Percentiles rank a stretch among this genome's conserved stretches.
phyloP scores from a whole-genome alignment of 2,888 invertebrate genomes.

The Orthosia gracilis region DNA sequence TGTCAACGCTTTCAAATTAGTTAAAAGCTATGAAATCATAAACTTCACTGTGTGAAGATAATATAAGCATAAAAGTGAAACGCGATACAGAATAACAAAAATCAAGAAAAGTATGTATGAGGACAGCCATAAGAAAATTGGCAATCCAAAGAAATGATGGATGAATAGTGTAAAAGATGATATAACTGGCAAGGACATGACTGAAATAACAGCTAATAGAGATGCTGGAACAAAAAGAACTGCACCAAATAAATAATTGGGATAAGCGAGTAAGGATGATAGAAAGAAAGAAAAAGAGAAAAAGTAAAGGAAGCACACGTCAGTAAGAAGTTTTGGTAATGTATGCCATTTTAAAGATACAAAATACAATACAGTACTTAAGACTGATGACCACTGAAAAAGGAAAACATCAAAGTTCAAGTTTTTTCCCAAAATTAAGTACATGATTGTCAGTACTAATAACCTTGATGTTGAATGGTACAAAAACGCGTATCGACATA shows the following conservation, averaged over 20 bases:
- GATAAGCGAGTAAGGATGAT: too few species aligned
- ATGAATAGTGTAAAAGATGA: background rate
- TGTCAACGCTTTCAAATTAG: slow-evolving; percentile 10
- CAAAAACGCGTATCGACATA: slow-evolving; percentile 52
- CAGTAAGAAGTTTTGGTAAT: background rate
- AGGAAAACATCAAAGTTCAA: background rate
- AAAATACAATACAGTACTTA: slow-evolving; percentile 1
- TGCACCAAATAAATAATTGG: background rate
- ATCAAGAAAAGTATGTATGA: background rate
- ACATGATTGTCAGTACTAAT: slow-evolving; percentile 11
- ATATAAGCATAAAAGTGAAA: background rate
- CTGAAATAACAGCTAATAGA: background rate
- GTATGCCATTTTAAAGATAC: background rate
- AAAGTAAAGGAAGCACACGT: background rate
- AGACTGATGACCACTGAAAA: background rate
- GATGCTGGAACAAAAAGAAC: background rate
- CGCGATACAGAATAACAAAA: background rate
- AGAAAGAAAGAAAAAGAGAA: background rate
- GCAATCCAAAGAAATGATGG: background rate
- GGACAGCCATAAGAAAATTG: background rate
- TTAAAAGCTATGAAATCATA: background rate
- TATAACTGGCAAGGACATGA: background rate
- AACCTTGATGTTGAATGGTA: slow-evolving; percentile 28
- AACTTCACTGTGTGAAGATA: background rate
- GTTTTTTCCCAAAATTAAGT: slow-evolving; percentile 43